Evolutionary conservation across 2,888 invertebrate genomes (phyloP).

Genomic region (Agrochola lychnidis): DNA sequence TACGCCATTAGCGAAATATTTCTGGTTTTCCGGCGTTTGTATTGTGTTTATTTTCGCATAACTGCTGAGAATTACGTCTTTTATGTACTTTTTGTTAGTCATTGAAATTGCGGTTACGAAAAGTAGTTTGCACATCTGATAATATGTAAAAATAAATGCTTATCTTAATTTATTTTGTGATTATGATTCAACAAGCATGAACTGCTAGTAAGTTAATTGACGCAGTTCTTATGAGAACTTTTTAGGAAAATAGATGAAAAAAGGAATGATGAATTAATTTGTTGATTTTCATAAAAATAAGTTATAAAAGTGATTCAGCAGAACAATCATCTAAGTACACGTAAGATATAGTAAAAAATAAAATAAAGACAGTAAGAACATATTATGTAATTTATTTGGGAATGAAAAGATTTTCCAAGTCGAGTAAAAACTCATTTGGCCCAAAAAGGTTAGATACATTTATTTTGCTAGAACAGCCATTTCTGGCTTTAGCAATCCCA

Average conservation of each 20-base stretch:
- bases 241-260: neutral
- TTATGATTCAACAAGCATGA: conserved; percentile 20
- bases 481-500: conserved; percentile 14
- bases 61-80: conserved; percentile 44
- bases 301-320: neutral
- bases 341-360: conserved; percentile 8
- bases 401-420: conserved; percentile 15
- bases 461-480: conserved; percentile 30
- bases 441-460: conserved; percentile 25
- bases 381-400: conserved; percentile 1
- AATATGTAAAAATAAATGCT: conserved; percentile 16
- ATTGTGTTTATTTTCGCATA: conserved; percentile 51
- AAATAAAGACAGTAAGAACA: conserved; percentile 6
- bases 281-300: neutral
- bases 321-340: conserved; percentile 5
- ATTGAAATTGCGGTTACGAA: conserved; percentile 30
- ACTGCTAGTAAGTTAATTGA: neutral
- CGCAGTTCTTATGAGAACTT: neutral
- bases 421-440: conserved; percentile 37
- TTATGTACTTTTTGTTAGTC: conserved; percentile 45
- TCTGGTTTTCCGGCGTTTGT: conserved; percentile 51
- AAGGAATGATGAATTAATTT: neutral
- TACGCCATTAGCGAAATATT: conserved; percentile 52
- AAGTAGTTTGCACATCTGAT: conserved; percentile 30
- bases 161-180: conserved; percentile 17